These are phyloP conservation scores for Copidosoma aretas DNA, from an alignment of 2,888 invertebrate genomes.

Conservation along the genomic window DNA sequence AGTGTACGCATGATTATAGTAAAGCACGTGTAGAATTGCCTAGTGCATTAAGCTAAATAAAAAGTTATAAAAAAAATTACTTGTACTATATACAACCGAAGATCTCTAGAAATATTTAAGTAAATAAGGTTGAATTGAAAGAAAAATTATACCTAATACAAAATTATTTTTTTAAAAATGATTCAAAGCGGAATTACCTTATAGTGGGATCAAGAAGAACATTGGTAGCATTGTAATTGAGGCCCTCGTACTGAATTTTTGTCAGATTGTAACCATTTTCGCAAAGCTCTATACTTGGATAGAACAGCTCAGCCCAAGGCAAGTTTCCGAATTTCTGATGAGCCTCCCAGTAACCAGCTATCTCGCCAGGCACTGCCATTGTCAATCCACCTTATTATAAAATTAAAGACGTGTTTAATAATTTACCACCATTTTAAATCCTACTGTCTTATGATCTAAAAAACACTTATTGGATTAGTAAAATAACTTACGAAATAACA, in stretches of 20 bases:
- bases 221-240: slow-evolving; percentile 63
- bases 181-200: slow-evolving; percentile 60
- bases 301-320: slow-evolving; percentile 80
- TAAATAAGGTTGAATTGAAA: too few species aligned
- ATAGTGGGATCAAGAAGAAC: slow-evolving; percentile 70
- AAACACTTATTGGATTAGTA: not conserved
- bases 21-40: too few species aligned
- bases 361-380: slow-evolving; percentile 86
- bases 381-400: slow-evolving; percentile 68
- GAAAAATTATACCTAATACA: too few species aligned
- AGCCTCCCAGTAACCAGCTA: slow-evolving; percentile 83
- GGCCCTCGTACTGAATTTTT: slow-evolving; percentile 69
- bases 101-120: too few species aligned
- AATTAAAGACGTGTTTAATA: too few species aligned
- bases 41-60: too few species aligned
- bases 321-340: slow-evolving; percentile 78
- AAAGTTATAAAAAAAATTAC: too few species aligned
- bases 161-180: not conserved
- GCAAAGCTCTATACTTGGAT: slow-evolving; percentile 80
- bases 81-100: too few species aligned
- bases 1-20: too few species aligned
- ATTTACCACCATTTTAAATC: too few species aligned
- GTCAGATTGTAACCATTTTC: slow-evolving; percentile 76
- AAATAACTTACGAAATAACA: not conserved
- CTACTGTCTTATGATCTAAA: not conserved